Evolutionary conservation across 1,140 invertebrate species (phyloP).

Genomic region (Agrilus planipennis): DNA sequence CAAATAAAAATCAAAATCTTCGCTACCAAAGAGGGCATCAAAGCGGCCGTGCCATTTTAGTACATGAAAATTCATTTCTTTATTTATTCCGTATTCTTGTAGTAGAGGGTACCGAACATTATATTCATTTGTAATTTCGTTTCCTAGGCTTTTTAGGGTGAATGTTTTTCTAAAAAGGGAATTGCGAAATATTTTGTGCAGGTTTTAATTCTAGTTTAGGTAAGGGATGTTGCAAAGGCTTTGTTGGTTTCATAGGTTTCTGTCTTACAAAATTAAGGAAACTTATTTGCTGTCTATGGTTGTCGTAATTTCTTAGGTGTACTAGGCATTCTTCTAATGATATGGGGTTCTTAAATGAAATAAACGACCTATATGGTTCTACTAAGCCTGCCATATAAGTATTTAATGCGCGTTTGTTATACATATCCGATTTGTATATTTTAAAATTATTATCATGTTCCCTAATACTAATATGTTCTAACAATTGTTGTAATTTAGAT

Average conservation of each 20-base stretch:
- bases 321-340: slow-evolving; percentile 7
- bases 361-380: slow-evolving; percentile 5
- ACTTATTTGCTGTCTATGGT: slow-evolving; percentile 4
- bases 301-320: slow-evolving; percentile 4
- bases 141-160: neutral
- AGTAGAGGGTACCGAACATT: slow-evolving; percentile 3
- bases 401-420: slow-evolving; percentile 1
- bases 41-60: slow-evolving; percentile 3
- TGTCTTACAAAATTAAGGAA: slow-evolving; percentile 4
- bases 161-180: neutral
- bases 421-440: slow-evolving; percentile 4
- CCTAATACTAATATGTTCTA: slow-evolving; percentile 6
- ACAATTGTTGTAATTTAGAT: slow-evolving; percentile 7
- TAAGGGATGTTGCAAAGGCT: no score
- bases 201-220: no score
- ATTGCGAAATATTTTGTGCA: neutral
- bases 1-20: no score
- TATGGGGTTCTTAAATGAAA: neutral
- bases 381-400: slow-evolving; percentile 4
- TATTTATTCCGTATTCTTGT: slow-evolving; percentile 2
- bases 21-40: slow-evolving; percentile 4
- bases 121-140: neutral
- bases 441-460: slow-evolving; percentile 3
- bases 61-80: neutral
- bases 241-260: no score